Conservation (phyloP, 2,888 invertebrate genomes). For the Mechanitis messenoides region DNA sequence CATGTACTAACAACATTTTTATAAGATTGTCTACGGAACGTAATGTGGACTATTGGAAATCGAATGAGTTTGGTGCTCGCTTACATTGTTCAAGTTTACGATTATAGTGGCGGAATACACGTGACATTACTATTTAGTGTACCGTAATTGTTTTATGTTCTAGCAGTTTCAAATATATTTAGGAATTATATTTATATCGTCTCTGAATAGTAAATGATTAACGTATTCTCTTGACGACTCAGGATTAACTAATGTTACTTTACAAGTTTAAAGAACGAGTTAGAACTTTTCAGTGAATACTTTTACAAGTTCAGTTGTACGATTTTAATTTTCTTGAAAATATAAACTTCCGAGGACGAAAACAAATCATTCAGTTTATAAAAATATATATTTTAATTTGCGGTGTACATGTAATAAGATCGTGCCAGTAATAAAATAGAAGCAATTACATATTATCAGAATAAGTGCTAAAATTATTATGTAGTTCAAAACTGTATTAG, state of each 20-base stretch:
- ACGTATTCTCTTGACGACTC: background rate
- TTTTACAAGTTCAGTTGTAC: background rate
- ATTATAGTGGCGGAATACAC: slow-evolving; percentile 37
- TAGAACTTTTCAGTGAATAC: too few species aligned
- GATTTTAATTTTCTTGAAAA: too few species aligned
- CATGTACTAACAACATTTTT: slow-evolving; percentile 36
- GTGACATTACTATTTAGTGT: slow-evolving; percentile 7
- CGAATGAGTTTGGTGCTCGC: slow-evolving; percentile 50
- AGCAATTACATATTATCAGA: too few species aligned
- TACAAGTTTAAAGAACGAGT: background rate
- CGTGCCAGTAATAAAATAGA: too few species aligned
- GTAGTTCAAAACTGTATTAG: too few species aligned
- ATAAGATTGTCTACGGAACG: slow-evolving; percentile 52
- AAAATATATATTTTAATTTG: too few species aligned
- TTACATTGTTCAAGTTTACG: slow-evolving; percentile 47
- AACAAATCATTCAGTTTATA: too few species aligned
- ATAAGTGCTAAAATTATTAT: too few species aligned
- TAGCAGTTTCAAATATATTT: too few species aligned
- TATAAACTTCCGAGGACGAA: too few species aligned
- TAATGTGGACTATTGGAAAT: slow-evolving; percentile 60
- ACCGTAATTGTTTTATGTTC: too few species aligned
- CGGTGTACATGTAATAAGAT: too few species aligned
- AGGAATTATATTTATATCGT: background rate
- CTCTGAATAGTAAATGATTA: background rate
- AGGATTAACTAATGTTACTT: background rate